Evolutionary conservation across 2,888 invertebrate genomes (phyloP), one percentile per base, ranked within the genome.

Genomic region (Eudemis profundana): DNA sequence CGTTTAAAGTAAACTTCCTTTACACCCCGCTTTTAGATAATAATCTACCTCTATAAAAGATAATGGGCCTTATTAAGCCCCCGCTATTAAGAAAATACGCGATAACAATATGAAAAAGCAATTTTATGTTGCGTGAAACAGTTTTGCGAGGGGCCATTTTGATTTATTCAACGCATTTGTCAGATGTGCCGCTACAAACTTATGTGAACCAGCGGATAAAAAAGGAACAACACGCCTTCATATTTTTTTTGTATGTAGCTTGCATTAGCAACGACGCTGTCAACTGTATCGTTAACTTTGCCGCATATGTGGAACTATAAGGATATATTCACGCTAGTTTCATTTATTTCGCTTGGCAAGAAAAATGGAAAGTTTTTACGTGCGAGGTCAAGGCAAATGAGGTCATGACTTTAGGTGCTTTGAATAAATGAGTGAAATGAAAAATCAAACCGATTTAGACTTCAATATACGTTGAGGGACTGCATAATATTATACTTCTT

Each of bases 151-250:
- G 56, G 57, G 75, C 74, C 77, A 76, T 79, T 84, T 78, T 85
- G 87, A 89, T 89, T 84, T 84, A 89, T 85, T 76, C 69, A 71
- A 68, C 73, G 77, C 83, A 89, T 89, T 89, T 85, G 86, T 89
- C 85, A 86, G 78, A 71, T 33, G 54, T 15, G 12, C 49, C 5
- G n/a, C 21, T 21, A 3, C 63, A 42, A 63, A 57, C 21, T 57
- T 57, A 44, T 44, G 23, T 12, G 12, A 17, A 42, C 49, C 5
- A n/a, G 4, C 33, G 63, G 50, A 40, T 21, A 50, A 23, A 44
- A 42, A 0, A 17, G 10, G 12, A 36, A 50, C 56, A 50, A 63
- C 21, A 29, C 27, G 17, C 23, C 21, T 29, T 15, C 21, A 5
- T 50, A 50, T n/a, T 14, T 15, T 50, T n/a, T n/a, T 4, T 27